Conservation (phyloP, 1,140 invertebrate species). For the Mycetomoellerius zeteki region DNA sequence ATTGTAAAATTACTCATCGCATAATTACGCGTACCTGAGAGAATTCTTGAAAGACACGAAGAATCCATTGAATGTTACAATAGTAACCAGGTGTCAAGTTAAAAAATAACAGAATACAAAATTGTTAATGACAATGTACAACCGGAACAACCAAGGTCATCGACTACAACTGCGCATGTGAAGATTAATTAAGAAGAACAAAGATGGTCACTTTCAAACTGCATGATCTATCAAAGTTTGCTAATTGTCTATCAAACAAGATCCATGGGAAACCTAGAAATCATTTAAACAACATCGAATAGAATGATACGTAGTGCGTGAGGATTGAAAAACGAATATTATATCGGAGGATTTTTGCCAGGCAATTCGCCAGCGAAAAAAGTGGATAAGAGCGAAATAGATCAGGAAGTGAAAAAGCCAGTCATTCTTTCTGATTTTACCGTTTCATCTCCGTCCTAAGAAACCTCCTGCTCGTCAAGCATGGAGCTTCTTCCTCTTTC, state of each 20-base stretch:
- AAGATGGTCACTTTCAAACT: not conserved
- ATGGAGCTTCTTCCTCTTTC: slow-evolving; percentile 1
- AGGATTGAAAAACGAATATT: not conserved
- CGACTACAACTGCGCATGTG: not conserved
- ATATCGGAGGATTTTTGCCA: not conserved
- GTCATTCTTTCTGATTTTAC: slow-evolving; percentile 35
- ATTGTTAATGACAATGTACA: not conserved
- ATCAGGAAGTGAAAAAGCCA: not conserved
- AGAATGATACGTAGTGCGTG: not conserved
- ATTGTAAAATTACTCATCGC: too few species aligned
- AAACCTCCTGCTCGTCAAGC: slow-evolving; percentile 35
- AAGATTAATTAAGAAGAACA: not conserved
- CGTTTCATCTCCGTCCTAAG: slow-evolving; percentile 52
- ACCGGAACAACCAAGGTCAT: not conserved
- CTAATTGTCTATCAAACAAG: not conserved
- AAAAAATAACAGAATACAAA: not conserved
- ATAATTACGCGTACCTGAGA: too few species aligned
- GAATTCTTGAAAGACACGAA: not conserved
- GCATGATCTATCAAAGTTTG: not conserved
- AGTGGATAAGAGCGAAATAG: not conserved
- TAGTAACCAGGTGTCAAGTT: not conserved
- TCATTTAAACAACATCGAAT: not conserved
- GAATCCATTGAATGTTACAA: not conserved
- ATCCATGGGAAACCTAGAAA: not conserved
- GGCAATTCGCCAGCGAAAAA: not conserved